These are phyloP conservation scores for Tridacna gigas DNA, from an alignment of 2,888 invertebrate species.

Conservation along the genomic window DNA sequence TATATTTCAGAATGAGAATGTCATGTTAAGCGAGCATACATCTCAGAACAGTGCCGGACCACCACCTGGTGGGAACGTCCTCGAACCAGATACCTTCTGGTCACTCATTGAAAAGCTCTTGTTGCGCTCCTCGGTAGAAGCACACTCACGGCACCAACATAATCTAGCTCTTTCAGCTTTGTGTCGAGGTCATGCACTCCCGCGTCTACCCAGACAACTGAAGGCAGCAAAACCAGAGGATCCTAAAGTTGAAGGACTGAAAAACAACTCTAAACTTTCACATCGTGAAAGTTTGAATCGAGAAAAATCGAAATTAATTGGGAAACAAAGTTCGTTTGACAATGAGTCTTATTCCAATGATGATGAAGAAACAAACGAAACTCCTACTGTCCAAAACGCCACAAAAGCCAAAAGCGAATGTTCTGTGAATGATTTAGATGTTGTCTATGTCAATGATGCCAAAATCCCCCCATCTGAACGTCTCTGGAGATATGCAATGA, in stretches of 20 bases:
- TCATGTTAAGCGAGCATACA: conserved; percentile 7
- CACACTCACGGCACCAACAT: conserved; percentile 37
- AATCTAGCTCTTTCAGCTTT: conserved; percentile 47
- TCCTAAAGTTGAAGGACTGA: background rate
- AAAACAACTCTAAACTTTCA: background rate
- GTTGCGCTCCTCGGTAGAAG: conserved; percentile 45
- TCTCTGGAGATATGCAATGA: conserved; percentile 60
- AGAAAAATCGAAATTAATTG: no score
- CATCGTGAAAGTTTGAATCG: background rate
- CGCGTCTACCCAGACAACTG: conserved; percentile 15
- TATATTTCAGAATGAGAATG: background rate
- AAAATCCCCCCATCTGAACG: conserved; percentile 53
- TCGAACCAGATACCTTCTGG: conserved; percentile 55
- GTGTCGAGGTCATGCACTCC: conserved; percentile 48
- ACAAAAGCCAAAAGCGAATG: conserved; percentile 50
- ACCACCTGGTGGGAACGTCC: background rate
- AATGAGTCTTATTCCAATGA: background rate
- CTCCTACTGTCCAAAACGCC: background rate
- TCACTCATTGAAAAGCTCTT: conserved; percentile 57
- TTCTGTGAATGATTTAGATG: conserved; percentile 34
- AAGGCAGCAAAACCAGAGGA: background rate
- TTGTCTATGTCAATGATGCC: conserved; percentile 38
- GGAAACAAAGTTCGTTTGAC: background rate
- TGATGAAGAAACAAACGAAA: background rate
- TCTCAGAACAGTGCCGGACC: background rate